phyloP scores from a whole-genome alignment of 2,888 invertebrate genomes.

The Drosophila differens region DNA sequence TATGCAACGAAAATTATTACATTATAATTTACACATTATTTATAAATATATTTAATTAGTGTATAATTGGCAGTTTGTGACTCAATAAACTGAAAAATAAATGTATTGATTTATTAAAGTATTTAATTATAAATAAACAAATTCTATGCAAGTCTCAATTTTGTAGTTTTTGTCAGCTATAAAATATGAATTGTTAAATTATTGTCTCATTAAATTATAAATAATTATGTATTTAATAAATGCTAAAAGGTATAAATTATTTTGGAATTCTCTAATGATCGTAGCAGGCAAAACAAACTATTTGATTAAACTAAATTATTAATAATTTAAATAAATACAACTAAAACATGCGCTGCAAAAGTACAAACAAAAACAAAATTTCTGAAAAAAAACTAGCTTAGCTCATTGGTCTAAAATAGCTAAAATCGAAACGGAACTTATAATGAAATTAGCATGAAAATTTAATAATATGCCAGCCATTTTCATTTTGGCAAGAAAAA shows the following conservation, averaged over 20 bases:
- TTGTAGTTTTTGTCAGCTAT: background rate
- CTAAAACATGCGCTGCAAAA: conserved; percentile 49
- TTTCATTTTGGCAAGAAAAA: conserved; percentile 65
- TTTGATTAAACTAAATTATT: conserved; percentile 34
- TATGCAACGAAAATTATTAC: conserved; percentile 51
- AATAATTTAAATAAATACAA: conserved; percentile 53
- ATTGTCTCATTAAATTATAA: conserved; percentile 18
- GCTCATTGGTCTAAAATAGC: conserved; percentile 60
- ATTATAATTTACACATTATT: conserved; percentile 1
- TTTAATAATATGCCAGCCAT: conserved; percentile 52
- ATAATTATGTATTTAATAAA: conserved; percentile 23
- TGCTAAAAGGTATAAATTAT: conserved; percentile 10
- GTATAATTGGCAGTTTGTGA: conserved; percentile 21
- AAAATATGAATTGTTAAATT: conserved; percentile 17
- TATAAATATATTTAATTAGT: conserved; percentile 3
- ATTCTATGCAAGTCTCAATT: background rate
- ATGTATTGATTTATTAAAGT: conserved; percentile 6
- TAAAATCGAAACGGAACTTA: conserved; percentile 34
- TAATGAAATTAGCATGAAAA: conserved; percentile 36
- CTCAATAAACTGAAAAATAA: conserved; percentile 15
- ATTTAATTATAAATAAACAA: background rate
- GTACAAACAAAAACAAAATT: conserved; percentile 32
- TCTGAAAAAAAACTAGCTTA: conserved; percentile 18
- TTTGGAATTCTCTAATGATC: conserved; percentile 72
- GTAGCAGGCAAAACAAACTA: conserved; percentile 26